A percentile compares a stretch with the other conserved stretches of the same genome.
phyloP scores from a whole-genome alignment of 2,113 vertebrate species.

The Oriolus oriolus region DNA sequence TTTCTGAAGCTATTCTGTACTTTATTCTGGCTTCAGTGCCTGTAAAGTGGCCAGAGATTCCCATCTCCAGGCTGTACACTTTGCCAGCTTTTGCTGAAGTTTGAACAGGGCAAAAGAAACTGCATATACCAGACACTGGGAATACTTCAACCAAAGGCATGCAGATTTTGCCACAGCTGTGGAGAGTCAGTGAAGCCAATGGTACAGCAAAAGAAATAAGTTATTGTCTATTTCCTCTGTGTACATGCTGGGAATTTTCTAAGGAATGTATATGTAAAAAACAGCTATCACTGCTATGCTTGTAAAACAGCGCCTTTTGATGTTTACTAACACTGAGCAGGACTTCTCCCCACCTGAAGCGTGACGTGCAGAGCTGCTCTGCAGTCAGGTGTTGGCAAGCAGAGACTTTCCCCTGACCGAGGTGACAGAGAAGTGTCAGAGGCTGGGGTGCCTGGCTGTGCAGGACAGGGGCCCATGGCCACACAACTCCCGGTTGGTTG shows the following conservation, averaged over 20 bases:
- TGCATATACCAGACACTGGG: not conserved
- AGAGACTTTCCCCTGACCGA: not conserved
- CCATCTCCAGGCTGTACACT: not conserved
- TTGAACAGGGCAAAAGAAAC: not conserved
- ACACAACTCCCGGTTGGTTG: not conserved
- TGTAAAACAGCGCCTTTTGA: not conserved
- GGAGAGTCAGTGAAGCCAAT: not conserved
- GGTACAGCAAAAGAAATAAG: not conserved
- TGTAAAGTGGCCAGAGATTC: not conserved
- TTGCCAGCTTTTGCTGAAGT: not conserved
- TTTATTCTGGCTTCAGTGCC: not conserved
- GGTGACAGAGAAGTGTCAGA: not conserved
- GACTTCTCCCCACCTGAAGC: not conserved
- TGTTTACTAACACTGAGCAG: not conserved
- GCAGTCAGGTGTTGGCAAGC: not conserved
- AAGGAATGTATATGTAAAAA: not conserved
- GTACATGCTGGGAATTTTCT: not conserved
- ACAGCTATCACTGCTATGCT: not conserved
- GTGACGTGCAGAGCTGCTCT: not conserved
- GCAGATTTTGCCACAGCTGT: not conserved
- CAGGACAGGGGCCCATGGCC: not conserved
- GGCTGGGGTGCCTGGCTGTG: not conserved
- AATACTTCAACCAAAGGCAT: not conserved
- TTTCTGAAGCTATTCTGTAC: not conserved
- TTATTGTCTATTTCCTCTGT: not conserved